A percentile compares a stretch with the other conserved stretches of the same genome.
phyloP scores from a whole-genome alignment of 1,140 invertebrate genomes.

The Helicoverpa zea region DNA sequence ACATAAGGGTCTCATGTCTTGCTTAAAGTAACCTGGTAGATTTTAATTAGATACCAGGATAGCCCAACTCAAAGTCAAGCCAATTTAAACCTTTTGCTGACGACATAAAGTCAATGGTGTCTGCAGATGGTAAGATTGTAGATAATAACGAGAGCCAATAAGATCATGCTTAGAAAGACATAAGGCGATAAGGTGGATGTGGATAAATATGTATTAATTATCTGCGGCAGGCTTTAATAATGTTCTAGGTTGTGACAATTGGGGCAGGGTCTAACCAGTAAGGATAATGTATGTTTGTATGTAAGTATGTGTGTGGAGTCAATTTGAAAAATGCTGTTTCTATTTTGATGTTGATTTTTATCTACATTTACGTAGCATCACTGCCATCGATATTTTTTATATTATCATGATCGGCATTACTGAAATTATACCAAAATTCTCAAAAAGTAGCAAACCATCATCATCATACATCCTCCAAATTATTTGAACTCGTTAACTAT shows the following conservation, averaged over 20 bases:
- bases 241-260: constrained; percentile 41
- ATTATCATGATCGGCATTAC: no score
- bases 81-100: not conserved
- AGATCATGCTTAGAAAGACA: not conserved
- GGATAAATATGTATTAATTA: constrained; percentile 42
- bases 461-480: no score
- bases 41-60: constrained; percentile 9
- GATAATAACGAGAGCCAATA: constrained; percentile 22
- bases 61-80: not conserved
- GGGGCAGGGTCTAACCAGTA: constrained; percentile 17
- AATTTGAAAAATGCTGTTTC: constrained; percentile 2
- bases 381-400: no score
- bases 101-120: not conserved
- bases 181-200: constrained; percentile 17
- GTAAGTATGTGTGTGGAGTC: no score
- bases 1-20: not conserved
- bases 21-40: not conserved
- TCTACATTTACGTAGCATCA: no score
- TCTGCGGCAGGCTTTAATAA: constrained; percentile 29
- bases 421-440: no score
- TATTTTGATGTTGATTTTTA: not conserved
- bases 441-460: no score
- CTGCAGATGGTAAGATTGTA: not conserved
- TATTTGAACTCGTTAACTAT: no score
- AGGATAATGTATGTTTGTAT: constrained; percentile 30